phyloP scores from a whole-genome alignment of 2,113 vertebrate species.

The Cyprinus carpio region DNA sequence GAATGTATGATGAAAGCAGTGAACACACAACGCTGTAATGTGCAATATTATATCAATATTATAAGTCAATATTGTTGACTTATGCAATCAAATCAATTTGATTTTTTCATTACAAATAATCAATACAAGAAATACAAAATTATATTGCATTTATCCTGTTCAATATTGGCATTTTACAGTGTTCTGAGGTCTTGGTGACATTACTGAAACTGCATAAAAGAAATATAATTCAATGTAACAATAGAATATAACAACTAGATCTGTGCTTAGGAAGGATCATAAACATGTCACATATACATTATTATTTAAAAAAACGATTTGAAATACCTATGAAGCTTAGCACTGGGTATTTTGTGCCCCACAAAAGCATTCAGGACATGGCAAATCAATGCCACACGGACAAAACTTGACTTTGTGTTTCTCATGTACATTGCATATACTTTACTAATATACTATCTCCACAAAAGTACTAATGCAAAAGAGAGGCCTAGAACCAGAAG shows the following conservation, averaged over 20 bases:
- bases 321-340: neutral
- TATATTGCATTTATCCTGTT: neutral
- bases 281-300: neutral
- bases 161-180: neutral
- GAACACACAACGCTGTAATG: neutral
- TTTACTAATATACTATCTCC: slow-evolving; percentile 11
- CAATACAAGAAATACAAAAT: neutral
- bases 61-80: too few relatives aligned
- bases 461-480: slow-evolving; percentile 23
- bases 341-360: neutral
- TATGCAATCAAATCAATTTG: neutral
- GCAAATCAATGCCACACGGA: neutral
- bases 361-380: neutral
- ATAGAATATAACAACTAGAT: slow-evolving; percentile 4
- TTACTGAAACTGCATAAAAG: neutral
- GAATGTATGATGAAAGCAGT: neutral
- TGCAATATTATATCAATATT: slow-evolving; percentile 18
- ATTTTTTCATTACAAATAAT: neutral
- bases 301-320: neutral
- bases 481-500: slow-evolving; percentile 29
- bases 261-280: neutral
- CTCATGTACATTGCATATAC: neutral
- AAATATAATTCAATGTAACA: neutral
- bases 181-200: slow-evolving; percentile 1
- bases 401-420: neutral